Percentiles rank a stretch among this genome's conserved stretches.
Evolutionary conservation across 2,113 vertebrate species (phyloP).

Genomic region (Sigmodon hispidus): DNA sequence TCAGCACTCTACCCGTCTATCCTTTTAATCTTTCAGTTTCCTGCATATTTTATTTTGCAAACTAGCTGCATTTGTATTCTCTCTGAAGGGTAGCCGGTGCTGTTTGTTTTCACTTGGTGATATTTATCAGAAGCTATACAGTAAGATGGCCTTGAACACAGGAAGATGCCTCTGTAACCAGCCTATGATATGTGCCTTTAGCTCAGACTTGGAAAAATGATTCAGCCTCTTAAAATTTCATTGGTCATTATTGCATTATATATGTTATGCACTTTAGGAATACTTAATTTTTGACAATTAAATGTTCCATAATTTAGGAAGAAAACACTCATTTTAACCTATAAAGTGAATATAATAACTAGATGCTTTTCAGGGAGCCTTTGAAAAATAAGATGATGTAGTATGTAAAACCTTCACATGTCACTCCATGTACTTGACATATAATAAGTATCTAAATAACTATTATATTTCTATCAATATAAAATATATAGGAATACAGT

Average conservation of each 20-base stretch:
- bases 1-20: constrained; percentile 15
- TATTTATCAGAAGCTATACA: not conserved
- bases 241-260: not conserved
- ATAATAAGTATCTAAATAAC: not conserved
- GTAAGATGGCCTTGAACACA: not conserved
- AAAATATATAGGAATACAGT: constrained; percentile 31
- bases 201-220: not conserved
- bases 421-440: not conserved
- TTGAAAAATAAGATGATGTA: not conserved
- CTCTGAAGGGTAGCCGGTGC: not conserved
- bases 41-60: constrained; percentile 12
- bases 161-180: not conserved
- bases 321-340: not conserved
- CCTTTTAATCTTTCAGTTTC: not conserved
- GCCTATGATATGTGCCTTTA: not conserved
- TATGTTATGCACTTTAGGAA: not conserved
- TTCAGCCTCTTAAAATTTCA: constrained; percentile 11
- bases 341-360: constrained; percentile 3
- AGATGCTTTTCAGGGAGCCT: not conserved
- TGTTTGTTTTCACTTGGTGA: not conserved
- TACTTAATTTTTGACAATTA: not conserved
- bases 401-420: not conserved
- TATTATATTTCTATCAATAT: not conserved
- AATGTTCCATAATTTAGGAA: not conserved
- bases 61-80: not conserved